Conservation (phyloP, 2,888 invertebrate genomes). For the Aleiodes leptofemur region DNA sequence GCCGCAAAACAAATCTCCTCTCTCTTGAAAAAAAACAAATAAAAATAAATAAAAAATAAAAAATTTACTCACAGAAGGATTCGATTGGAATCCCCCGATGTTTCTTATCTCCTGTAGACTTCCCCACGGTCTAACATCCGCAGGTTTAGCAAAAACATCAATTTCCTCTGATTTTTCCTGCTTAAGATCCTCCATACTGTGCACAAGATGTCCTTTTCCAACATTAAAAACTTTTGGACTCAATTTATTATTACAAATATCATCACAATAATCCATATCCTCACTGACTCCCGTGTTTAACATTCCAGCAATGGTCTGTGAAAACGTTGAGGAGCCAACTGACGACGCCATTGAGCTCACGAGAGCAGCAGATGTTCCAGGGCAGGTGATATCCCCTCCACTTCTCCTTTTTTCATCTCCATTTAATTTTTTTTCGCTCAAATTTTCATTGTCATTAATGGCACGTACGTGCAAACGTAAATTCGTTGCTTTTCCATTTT, state of each 20-base stretch:
- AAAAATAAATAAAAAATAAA: constrained; percentile 16
- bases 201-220: constrained; percentile 68
- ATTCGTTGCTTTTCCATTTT: neutral
- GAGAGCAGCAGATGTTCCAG: constrained; percentile 66
- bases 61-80: constrained; percentile 64
- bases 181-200: constrained; percentile 75
- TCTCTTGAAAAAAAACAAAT: constrained; percentile 4
- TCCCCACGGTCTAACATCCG: constrained; percentile 76
- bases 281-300: constrained; percentile 21
- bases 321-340: constrained; percentile 63
- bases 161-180: constrained; percentile 63
- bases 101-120: constrained; percentile 82
- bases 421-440: constrained; percentile 42
- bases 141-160: constrained; percentile 60
- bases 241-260: constrained; percentile 75
- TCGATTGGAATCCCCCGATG: constrained; percentile 62
- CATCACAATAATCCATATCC: constrained; percentile 29
- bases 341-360: constrained; percentile 60
- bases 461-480: constrained; percentile 18
- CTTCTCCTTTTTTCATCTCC: constrained; percentile 45
- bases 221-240: constrained; percentile 81
- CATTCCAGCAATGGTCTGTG: constrained; percentile 57
- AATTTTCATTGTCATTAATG: neutral
- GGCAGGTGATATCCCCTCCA: constrained; percentile 69
- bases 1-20: neutral